These are phyloP conservation scores for Pogonognathellus flavescens DNA, from an alignment of 1,140 invertebrate genomes.

Conservation along the genomic window DNA sequence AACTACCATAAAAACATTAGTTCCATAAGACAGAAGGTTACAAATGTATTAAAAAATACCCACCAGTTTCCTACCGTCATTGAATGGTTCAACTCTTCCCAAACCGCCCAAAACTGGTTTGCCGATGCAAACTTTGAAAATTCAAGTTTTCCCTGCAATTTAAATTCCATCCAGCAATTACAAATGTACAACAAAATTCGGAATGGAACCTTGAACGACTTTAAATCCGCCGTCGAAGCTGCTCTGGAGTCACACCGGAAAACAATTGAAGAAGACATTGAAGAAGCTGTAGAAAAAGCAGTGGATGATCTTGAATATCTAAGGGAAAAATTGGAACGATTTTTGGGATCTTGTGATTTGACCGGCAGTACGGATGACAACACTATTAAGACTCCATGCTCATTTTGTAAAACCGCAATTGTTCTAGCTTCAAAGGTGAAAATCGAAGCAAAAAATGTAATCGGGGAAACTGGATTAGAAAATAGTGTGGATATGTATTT, in stretches of 20 bases:
- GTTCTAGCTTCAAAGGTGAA: neutral
- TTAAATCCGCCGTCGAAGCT: slow-evolving; percentile 1
- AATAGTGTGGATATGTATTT: neutral
- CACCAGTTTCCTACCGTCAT: neutral
- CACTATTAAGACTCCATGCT: neutral
- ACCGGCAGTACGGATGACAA: too few relatives aligned
- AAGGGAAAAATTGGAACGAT: neutral
- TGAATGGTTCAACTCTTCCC: neutral
- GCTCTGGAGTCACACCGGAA: neutral
- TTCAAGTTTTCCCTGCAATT: slow-evolving; percentile 8
- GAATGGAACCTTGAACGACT: neutral
- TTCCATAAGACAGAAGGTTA: too few relatives aligned
- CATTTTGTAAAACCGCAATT: neutral
- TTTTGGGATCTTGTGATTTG: slow-evolving; percentile 4
- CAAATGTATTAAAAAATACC: too few relatives aligned
- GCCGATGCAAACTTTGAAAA: neutral
- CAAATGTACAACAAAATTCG: slow-evolving; percentile 14
- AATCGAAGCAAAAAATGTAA: neutral
- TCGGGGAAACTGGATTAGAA: neutral
- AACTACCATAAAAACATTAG: neutral
- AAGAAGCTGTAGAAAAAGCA: too few relatives aligned
- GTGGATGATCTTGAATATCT: neutral
- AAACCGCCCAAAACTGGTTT: neutral
- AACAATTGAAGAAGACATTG: neutral
- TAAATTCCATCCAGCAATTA: neutral